phyloP scores from a whole-genome alignment of 2,888 invertebrate genomes.

The Clitarchus hookeri region DNA sequence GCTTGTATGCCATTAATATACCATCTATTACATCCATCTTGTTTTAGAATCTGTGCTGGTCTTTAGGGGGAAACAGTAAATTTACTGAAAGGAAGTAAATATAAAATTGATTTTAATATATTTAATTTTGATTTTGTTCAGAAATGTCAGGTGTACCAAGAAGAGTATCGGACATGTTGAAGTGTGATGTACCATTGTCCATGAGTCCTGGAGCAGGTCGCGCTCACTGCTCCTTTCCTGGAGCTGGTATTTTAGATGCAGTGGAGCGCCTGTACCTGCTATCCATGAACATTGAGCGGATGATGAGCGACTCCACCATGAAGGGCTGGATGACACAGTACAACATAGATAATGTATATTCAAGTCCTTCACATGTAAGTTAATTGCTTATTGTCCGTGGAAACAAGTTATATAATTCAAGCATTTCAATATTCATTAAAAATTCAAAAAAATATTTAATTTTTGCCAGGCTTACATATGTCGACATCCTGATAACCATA shows the following conservation, averaged over 20 bases:
- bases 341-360: constrained; percentile 57
- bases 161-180: constrained; percentile 49
- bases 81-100: no score
- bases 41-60: no score
- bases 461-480: no score
- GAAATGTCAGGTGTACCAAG: constrained; percentile 45
- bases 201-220: constrained; percentile 52
- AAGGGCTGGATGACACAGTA: constrained; percentile 62
- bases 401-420: background rate
- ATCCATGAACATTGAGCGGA: constrained; percentile 57
- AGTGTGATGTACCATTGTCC: constrained; percentile 50
- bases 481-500: no score
- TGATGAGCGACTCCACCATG: constrained; percentile 56
- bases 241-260: constrained; percentile 57
- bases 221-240: constrained; percentile 57
- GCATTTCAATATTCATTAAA: no score
- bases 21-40: no score
- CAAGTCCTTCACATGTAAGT: constrained; percentile 56
- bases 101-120: no score
- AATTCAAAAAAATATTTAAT: no score
- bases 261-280: constrained; percentile 58
- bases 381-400: constrained; percentile 17
- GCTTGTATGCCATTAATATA: no score
- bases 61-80: no score
- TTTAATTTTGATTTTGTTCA: constrained; percentile 19